phyloP scores from a whole-genome alignment of 2,113 vertebrate genomes.

The Protomyctophum bolini region DNA sequence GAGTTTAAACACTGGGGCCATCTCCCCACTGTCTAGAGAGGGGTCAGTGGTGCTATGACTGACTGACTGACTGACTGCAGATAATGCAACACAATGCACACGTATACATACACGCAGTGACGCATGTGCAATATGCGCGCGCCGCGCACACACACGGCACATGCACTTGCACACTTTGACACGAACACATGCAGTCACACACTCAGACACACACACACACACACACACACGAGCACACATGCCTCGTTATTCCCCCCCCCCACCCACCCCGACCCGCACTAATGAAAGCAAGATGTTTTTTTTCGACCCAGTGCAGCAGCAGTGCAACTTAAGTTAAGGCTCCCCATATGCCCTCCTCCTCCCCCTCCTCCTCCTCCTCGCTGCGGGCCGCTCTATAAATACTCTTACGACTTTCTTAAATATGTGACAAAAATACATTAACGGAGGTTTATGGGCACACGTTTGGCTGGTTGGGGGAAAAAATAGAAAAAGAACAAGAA shows the following conservation, averaged over 20 bases:
- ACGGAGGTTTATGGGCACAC: slow-evolving; percentile 55
- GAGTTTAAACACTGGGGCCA: background rate
- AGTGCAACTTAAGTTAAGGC: slow-evolving; percentile 44
- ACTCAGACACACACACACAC: background rate
- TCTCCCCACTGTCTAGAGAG: background rate
- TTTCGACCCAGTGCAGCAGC: slow-evolving; percentile 59
- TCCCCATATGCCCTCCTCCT: slow-evolving; percentile 9
- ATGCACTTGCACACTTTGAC: background rate
- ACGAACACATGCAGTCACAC: background rate
- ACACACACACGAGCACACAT: slow-evolving; percentile 3
- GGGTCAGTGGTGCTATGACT: slow-evolving; percentile 28
- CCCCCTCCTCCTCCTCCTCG: slow-evolving; percentile 33
- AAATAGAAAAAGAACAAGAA: slow-evolving; percentile 25
- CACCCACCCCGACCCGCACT: slow-evolving; percentile 35
- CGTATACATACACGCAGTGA: background rate
- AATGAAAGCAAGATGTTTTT: slow-evolving; percentile 82
- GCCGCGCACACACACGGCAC: slow-evolving; percentile 5
- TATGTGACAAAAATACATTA: slow-evolving; percentile 72
- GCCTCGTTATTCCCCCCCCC: slow-evolving; percentile 23
- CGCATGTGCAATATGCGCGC: background rate
- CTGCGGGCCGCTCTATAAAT: slow-evolving; percentile 61
- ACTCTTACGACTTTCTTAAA: slow-evolving; percentile 70
- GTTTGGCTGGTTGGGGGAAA: slow-evolving; percentile 28
- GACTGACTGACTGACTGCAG: slow-evolving; percentile 36
- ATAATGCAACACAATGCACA: slow-evolving; percentile 20